These are phyloP conservation scores for Melanerpes aurifrons DNA, from an alignment of 2,113 vertebrate genomes.

Conservation along the genomic window DNA sequence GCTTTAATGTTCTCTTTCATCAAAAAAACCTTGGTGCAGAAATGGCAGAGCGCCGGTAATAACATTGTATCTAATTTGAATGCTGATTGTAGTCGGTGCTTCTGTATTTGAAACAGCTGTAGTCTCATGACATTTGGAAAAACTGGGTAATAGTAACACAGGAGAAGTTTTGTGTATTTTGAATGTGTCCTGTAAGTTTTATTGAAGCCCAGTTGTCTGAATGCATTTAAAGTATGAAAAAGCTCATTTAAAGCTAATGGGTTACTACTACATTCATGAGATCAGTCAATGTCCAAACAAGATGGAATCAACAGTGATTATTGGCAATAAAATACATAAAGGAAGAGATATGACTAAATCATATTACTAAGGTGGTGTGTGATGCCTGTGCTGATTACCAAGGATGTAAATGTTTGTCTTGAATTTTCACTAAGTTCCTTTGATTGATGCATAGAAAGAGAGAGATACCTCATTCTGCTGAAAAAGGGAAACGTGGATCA, in stretches of 20 bases:
- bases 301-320: neutral
- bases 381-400: neutral
- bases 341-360: neutral
- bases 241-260: neutral
- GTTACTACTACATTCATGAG: neutral
- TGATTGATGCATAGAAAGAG: neutral
- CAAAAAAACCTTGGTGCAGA: neutral
- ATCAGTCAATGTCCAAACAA: neutral
- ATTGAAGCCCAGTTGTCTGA: neutral
- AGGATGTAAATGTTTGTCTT: neutral
- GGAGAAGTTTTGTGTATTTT: neutral
- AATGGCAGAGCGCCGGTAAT: neutral
- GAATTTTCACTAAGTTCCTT: neutral
- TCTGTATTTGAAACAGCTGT: neutral
- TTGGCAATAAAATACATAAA: neutral
- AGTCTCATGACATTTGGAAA: neutral
- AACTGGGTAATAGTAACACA: neutral
- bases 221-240: slow-evolving; percentile 1
- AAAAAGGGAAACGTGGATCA: neutral
- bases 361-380: neutral
- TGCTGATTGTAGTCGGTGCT: neutral
- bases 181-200: neutral
- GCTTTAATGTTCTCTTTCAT: neutral
- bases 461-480: neutral
- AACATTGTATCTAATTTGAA: neutral